phyloP scores from a whole-genome alignment of 2,888 invertebrate species.

The Beris morrisii region DNA sequence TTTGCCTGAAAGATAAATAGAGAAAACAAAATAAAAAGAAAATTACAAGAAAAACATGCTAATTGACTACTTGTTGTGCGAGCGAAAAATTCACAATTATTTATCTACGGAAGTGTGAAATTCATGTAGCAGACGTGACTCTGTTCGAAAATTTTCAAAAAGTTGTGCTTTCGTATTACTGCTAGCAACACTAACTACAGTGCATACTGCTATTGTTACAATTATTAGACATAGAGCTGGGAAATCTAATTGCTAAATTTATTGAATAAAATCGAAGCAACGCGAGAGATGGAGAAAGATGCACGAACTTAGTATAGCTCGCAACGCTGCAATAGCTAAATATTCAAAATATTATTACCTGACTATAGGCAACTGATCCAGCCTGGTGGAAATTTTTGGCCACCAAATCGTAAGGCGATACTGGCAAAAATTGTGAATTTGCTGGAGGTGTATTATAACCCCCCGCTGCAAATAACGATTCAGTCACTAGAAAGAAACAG shows the following conservation, averaged over 20 bases:
- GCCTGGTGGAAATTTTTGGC: conserved; percentile 42
- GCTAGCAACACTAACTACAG: no score
- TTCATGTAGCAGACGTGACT: background rate
- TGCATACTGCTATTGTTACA: no score
- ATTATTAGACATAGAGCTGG: no score
- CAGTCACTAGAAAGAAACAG: conserved; percentile 41
- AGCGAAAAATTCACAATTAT: no score
- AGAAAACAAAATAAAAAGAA: background rate
- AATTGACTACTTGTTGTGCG: no score
- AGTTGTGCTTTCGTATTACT: no score
- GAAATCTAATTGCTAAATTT: no score
- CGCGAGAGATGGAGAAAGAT: no score
- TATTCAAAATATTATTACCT: conserved; percentile 36
- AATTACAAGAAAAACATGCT: background rate
- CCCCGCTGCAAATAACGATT: conserved; percentile 42
- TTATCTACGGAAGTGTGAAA: background rate
- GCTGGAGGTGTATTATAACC: conserved; percentile 41
- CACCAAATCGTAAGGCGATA: conserved; percentile 42
- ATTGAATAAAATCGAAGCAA: no score
- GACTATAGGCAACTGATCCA: conserved; percentile 42
- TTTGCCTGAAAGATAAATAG: conserved; percentile 39
- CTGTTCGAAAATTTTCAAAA: no score
- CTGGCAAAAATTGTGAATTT: conserved; percentile 41
- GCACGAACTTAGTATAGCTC: no score
- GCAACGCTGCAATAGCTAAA: no score